Percentiles rank a stretch among this genome's conserved stretches.
Conservation (phyloP, 2,797 vertebrate genomes). For the Macropodus opercularis region DNA sequence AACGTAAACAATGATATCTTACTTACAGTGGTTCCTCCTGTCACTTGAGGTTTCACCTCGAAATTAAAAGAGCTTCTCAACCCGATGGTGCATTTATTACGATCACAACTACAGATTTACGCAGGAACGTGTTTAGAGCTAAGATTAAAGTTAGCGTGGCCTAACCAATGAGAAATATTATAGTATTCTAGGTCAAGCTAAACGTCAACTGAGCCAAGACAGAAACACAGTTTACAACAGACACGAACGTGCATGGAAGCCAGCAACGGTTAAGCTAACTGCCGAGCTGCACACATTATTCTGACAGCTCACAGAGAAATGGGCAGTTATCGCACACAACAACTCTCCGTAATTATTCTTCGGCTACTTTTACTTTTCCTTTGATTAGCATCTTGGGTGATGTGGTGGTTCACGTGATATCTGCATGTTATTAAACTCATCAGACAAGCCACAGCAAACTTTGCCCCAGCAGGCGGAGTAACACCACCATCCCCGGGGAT, state of each 20-base stretch:
- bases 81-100: background rate
- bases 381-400: background rate
- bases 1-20: constrained; percentile 63
- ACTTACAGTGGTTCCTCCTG: constrained; percentile 41
- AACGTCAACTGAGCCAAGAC: background rate
- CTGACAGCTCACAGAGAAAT: background rate
- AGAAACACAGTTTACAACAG: background rate
- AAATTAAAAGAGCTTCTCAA: background rate
- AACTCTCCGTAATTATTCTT: constrained; percentile 9
- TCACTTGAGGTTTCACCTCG: constrained; percentile 25
- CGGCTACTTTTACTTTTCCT: constrained; percentile 30
- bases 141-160: background rate
- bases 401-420: background rate
- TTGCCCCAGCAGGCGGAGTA: background rate
- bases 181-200: background rate
- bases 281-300: background rate
- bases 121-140: background rate
- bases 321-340: constrained; percentile 14
- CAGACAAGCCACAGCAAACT: background rate
- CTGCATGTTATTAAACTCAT: background rate
- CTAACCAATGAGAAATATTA: background rate
- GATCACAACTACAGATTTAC: background rate
- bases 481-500: too few species aligned
- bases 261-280: background rate
- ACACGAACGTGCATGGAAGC: background rate